Evolutionary conservation across 2,113 vertebrate genomes (phyloP), one percentile per base, ranked within the genome.

Genomic region (Neotragus pygmaeus): DNA sequence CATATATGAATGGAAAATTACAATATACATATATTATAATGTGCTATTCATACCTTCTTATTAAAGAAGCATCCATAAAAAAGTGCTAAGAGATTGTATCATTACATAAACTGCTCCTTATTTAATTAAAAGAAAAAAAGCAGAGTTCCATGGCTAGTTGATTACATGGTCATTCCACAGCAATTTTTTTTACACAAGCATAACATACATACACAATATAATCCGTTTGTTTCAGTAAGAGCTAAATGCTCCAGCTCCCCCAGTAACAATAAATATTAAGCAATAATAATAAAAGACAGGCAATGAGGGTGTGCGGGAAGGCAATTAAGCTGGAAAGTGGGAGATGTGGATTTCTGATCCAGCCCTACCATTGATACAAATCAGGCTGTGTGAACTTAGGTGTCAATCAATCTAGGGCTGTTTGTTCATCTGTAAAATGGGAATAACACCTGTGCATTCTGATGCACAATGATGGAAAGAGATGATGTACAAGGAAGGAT

Each of bases 371-470:
- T 21, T 23, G 70, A 75, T 43, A 27, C 39, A 75, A 78, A 84
- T 15, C 28, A 95, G 58, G 17, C 45, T 94, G 21, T n/a, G 17
- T 87, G 33, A 23, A 78, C 13, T 89, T 80, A 64, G 1, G 9
- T 49, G 47, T 86, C 64, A 23, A 30, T 75, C 30, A 70, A 45
- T 92, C 51, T 39, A 78, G 30, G 64, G 64, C 83, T 81, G 13
- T 55, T 53, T 94, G 28, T 15, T 93, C 84, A 58, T 84, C 70
- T 95, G 47, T 53, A 91, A 95, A 97, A 91, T 91, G 64, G 91
- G 60, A 93, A 66, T 12, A 89, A 88, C 27, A 81, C 19, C 39
- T 90, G 53, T 2, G 62, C 12, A 33, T 86, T 90, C 6, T 33
- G 53, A 92, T 17, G 86, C 53, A 90, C 43, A 90, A 57, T 58